Evolutionary conservation across 2,113 vertebrate genomes (phyloP).

Genomic region (Oreochromis spilurus): DNA sequence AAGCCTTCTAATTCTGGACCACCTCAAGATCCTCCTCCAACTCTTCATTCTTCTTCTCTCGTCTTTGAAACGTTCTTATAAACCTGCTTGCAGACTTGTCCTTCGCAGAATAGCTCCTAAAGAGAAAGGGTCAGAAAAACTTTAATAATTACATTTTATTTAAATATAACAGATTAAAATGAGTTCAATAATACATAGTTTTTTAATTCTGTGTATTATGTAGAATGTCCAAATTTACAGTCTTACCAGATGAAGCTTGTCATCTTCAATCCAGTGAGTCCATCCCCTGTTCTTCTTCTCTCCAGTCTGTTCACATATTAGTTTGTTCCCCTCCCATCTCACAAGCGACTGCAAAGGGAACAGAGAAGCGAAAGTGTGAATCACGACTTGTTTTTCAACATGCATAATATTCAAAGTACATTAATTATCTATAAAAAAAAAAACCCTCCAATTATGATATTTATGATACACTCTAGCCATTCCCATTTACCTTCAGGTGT

Average conservation of each 20-base stretch:
- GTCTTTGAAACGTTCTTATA: constrained; percentile 67
- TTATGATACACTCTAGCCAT: background rate
- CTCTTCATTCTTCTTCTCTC: constrained; percentile 31
- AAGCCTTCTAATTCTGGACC: background rate
- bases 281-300: constrained; percentile 87
- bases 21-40: background rate
- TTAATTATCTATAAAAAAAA: background rate
- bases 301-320: constrained; percentile 82
- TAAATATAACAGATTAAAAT: background rate
- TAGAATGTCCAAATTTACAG: background rate
- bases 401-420: background rate
- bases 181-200: background rate
- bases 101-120: constrained; percentile 86
- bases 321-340: constrained; percentile 79
- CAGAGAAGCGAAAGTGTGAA: background rate
- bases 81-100: constrained; percentile 81
- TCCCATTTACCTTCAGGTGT: constrained; percentile 77
- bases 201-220: background rate
- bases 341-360: constrained; percentile 76
- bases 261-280: constrained; percentile 86
- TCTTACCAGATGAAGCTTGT: constrained; percentile 83
- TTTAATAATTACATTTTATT: background rate
- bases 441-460: background rate
- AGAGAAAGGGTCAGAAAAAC: background rate
- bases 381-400: background rate